Evolutionary conservation across 1,140 invertebrate species (phyloP).

Genomic region (Drosophila equinoxialis): DNA sequence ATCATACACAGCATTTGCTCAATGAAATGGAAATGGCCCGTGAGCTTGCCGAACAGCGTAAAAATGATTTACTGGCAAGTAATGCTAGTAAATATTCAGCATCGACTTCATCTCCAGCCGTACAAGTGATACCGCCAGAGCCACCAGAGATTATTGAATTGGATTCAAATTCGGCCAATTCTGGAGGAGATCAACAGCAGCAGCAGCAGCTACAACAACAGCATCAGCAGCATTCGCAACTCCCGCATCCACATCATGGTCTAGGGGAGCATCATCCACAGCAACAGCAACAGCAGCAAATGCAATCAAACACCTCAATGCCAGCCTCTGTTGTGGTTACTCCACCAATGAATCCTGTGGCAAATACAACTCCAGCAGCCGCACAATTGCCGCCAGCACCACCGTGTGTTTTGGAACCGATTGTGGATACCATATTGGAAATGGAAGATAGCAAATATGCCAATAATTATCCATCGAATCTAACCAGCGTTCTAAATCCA

Average conservation of each 20-base stretch:
- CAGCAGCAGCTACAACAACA: constrained; percentile 10
- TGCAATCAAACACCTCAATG: neutral
- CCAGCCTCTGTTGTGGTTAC: neutral
- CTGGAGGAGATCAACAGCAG: constrained; percentile 53
- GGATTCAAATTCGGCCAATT: constrained; percentile 75
- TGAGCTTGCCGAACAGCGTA: constrained; percentile 75
- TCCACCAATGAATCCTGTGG: neutral
- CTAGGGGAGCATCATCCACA: neutral
- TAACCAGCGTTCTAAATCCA: constrained; percentile 65
- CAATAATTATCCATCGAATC: constrained; percentile 46
- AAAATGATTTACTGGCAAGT: constrained; percentile 67
- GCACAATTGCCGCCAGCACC: neutral
- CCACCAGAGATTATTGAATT: constrained; percentile 79
- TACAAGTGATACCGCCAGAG: constrained; percentile 70
- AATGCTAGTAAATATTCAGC: constrained; percentile 75
- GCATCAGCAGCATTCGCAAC: neutral
- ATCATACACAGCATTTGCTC: constrained; percentile 75
- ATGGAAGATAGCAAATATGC: constrained; percentile 75
- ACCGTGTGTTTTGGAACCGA: constrained; percentile 58
- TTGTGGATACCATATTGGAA: constrained; percentile 76
- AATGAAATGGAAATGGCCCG: constrained; percentile 76
- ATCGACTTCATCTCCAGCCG: constrained; percentile 75
- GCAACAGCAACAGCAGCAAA: neutral
- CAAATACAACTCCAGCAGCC: constrained; percentile 14
- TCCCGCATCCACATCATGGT: neutral